Evolutionary conservation across 1,140 invertebrate genomes (phyloP).

Genomic region (Geopemphigus sp.): DNA sequence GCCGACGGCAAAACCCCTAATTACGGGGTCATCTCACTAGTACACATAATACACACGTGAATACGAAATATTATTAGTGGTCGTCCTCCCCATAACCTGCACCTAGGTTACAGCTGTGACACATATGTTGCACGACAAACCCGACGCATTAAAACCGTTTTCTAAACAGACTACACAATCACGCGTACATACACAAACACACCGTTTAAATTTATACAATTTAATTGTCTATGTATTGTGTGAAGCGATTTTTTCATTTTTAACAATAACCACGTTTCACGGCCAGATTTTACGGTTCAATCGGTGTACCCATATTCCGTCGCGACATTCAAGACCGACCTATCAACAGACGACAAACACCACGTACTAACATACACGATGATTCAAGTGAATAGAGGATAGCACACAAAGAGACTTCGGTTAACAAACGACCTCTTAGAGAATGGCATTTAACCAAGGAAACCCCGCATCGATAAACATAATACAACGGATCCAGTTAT

Average conservation of each 20-base stretch:
- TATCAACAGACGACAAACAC: too few species aligned
- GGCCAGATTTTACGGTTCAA: not conserved
- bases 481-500: too few species aligned
- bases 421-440: too few species aligned
- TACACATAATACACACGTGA: not conserved
- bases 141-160: not conserved
- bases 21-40: too few species aligned
- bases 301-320: too few species aligned
- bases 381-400: too few species aligned
- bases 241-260: not conserved
- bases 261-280: not conserved
- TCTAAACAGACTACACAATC: not conserved
- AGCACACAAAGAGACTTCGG: too few species aligned
- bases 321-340: too few species aligned
- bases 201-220: not conserved
- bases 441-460: too few species aligned
- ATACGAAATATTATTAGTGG: not conserved
- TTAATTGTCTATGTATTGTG: not conserved
- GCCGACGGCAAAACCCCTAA: too few species aligned
- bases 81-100: not conserved
- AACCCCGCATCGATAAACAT: too few species aligned
- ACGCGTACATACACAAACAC: not conserved
- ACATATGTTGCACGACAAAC: not conserved
- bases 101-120: constrained; percentile 30
- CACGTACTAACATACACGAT: too few species aligned